Evolutionary conservation across 2,888 invertebrate genomes (phyloP).

Genomic region (Drosophila gaucha): DNA sequence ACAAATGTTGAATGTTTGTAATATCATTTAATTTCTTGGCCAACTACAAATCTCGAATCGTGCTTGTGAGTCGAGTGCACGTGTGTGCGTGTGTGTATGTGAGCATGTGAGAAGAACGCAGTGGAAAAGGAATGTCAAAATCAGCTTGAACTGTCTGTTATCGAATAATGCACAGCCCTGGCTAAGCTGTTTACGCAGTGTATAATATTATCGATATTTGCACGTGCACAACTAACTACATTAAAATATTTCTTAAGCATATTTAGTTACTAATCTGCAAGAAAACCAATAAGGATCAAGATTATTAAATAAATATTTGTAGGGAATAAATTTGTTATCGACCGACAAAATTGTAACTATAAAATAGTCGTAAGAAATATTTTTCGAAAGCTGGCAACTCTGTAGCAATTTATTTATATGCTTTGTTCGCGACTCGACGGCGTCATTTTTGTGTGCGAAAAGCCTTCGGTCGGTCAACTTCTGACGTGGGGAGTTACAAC

Average conservation of each 20-base stretch:
- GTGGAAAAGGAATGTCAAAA: constrained; percentile 55
- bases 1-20: constrained; percentile 55
- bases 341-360: constrained; percentile 10
- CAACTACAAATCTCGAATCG: constrained; percentile 41
- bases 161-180: constrained; percentile 13
- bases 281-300: too few relatives aligned
- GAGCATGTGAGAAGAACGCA: constrained; percentile 44
- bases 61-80: constrained; percentile 38
- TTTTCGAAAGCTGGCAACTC: constrained; percentile 33
- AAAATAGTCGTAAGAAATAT: constrained; percentile 30
- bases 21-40: constrained; percentile 55
- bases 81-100: constrained; percentile 42
- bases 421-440: constrained; percentile 24
- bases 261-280: too few relatives aligned
- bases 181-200: neutral
- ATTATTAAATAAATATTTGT: neutral
- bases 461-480: constrained; percentile 27
- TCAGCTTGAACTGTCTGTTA: constrained; percentile 48
- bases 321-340: neutral
- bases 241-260: too few relatives aligned
- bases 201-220: neutral
- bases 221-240: too few relatives aligned
- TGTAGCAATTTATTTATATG: constrained; percentile 40
- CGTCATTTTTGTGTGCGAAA: constrained; percentile 58
- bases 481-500: constrained; percentile 19